Evolutionary conservation across 2,113 vertebrate species (phyloP), one percentile per base, ranked within the genome.

Genomic region (Channa maculata): DNA sequence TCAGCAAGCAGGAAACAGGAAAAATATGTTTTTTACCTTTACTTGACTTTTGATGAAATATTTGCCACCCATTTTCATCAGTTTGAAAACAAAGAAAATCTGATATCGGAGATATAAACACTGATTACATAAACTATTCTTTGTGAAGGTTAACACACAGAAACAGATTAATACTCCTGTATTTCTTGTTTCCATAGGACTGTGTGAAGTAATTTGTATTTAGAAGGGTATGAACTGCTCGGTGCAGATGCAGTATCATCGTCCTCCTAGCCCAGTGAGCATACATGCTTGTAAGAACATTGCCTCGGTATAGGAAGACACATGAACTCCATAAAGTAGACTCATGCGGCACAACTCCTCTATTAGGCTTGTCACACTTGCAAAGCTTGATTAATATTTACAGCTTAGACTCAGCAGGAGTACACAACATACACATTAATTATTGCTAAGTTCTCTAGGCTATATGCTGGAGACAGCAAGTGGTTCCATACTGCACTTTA

Each of bases 371-470:
- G 82, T 86, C 85, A 87, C 84, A 85, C 80, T 89, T 87, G 84
- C 78, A 83, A 92, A 80, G 84, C 86, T 85, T 84, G 83, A 92
- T 92, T 91, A 92, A 93, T 93, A 92, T 95, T 93, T 91, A 91
- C 90, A 89, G 84, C 86, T 83, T 82, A 75, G 80, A 86, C 90
- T 80, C 79, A 77, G 82, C 82, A 48, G 72, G 84, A 82, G 78
- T 78, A 91, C 80, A 90, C 86, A 93, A 89, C 82, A 86, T 65
- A 80, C 75, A 89, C 85, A 92, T 93, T 92, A 89, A 93, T 94
- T 92, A 92, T 79, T 79, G 68, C 82, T 75, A 85, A 92, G 64
- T 91, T 92, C 92, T 92, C 36, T 34, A 46, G 80, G 90, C 89
- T 85, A 69, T 77, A 84, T 88, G 77, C 78, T 62, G 58, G 73